Base-by-base conservation (phyloP, 2,888 invertebrate genomes). In the Adelphocoris suturalis region DNA sequence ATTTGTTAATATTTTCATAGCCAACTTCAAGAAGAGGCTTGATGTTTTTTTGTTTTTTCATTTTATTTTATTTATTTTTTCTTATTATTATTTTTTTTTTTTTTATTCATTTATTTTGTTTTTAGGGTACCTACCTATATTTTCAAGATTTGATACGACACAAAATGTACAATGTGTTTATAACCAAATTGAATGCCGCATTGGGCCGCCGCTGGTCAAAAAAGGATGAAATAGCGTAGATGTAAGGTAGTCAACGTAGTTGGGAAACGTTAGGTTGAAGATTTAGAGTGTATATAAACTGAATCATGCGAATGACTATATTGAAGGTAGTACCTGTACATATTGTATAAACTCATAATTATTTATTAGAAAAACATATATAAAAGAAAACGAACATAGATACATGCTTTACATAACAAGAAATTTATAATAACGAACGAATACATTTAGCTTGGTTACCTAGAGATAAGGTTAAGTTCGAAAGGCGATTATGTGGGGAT, bases 281-380 rank as follows among this genome's bases (percentile, higher is more conserved):
- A n/a, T n/a, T 57, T 57, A 57, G n/a, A 13, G n/a, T 57, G 16
- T 16, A 57, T n/a, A n/a, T 57, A 57, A n/a, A 16, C 57, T 57
- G n/a, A 57, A n/a, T 37, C 19, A n/a, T 57, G 57, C 16, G 5
- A 57, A 57, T n/a, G 16, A n/a, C n/a, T 16, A n/a, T 7, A n/a
- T 57, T 57, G n/a, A 57, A 57, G 57, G 57, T 55, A n/a, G n/a
- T 37, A 57, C 57, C 57, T 57, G 57, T 57, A 57, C 57, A 57
- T 57, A 57, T 16, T 57, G 57, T 57, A 13, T 55, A 57, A 57
- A 57, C 11, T 37, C 37, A 37, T 37, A 2, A 37, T 37, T 37
- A 57, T 16, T 16, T 16, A 57, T 57, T n/a, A 52, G n/a, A 16
- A 14, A 57, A 57, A 37, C 37, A 14, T 7, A 57, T n/a, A n/a